phyloP scores from a whole-genome alignment of 2,797 vertebrate species.

The Ceryle rudis region DNA sequence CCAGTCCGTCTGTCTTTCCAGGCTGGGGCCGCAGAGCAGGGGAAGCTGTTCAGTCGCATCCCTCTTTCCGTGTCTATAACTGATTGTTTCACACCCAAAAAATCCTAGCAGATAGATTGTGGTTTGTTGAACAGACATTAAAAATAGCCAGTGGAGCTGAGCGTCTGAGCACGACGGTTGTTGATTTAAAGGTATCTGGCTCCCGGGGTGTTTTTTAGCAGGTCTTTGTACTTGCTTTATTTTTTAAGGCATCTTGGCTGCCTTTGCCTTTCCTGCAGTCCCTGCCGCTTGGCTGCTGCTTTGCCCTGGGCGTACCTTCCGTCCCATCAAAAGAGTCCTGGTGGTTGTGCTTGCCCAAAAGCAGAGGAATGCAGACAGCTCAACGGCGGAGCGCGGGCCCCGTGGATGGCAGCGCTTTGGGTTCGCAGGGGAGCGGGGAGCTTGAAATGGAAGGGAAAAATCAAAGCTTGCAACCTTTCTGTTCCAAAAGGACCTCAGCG shows the following conservation, averaged over 20 bases:
- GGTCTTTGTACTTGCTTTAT: background rate
- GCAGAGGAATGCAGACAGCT: background rate
- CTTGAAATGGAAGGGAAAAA: background rate
- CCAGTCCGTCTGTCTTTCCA: background rate
- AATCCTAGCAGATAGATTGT: background rate
- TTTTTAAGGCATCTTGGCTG: background rate
- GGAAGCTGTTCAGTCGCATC: background rate
- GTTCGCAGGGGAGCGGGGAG: background rate
- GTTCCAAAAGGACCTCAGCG: background rate
- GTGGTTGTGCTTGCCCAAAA: fast-evolving
- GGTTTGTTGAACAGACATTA: background rate
- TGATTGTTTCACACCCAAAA: background rate
- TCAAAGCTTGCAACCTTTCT: background rate
- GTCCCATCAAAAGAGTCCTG: fast-evolving
- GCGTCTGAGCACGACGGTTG: background rate
- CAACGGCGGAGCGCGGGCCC: fast-evolving
- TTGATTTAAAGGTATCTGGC: background rate
- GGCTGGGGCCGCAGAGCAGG: background rate
- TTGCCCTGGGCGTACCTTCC: background rate
- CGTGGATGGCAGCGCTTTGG: fast-evolving
- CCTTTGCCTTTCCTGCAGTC: background rate
- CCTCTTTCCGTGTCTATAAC: fast-evolving
- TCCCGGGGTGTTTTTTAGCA: conserved; percentile 3
- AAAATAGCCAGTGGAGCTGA: background rate
- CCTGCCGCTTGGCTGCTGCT: background rate